Conservation (phyloP, 2,113 vertebrate species). For the Microcebus jonahi region DNA sequence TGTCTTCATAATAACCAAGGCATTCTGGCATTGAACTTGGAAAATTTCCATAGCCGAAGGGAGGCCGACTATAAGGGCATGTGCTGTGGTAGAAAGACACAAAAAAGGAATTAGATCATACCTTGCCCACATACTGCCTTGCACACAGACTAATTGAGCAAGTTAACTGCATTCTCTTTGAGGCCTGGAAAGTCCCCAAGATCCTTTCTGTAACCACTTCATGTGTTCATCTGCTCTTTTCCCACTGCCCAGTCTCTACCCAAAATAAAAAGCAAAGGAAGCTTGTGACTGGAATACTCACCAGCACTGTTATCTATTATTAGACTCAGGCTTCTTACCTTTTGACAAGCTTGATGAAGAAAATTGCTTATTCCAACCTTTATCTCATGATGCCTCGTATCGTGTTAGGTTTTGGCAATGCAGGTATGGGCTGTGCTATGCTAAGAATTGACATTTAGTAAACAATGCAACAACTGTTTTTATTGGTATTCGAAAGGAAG, state of each 20-base stretch:
- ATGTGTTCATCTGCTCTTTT: not conserved
- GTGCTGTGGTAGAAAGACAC: constrained; percentile 82
- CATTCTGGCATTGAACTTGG: constrained; percentile 81
- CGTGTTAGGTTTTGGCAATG: not conserved
- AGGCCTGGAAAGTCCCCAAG: not conserved
- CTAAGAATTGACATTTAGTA: not conserved
- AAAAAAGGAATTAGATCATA: constrained; percentile 58
- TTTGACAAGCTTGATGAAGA: not conserved
- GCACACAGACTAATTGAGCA: not conserved
- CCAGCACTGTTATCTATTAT: not conserved
- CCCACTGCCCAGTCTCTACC: not conserved
- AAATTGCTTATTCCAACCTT: not conserved
- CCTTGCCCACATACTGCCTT: not conserved
- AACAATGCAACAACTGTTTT: not conserved
- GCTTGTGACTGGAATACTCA: not conserved
- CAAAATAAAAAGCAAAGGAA: not conserved
- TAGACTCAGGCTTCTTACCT: not conserved
- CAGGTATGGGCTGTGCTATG: not conserved
- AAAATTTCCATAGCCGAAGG: constrained; percentile 80
- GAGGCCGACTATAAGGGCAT: constrained; percentile 83
- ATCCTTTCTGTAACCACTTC: not conserved
- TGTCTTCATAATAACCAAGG: constrained; percentile 82
- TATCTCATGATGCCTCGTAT: not conserved
- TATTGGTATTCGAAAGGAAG: not conserved
- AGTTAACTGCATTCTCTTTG: not conserved